A percentile compares a stretch with the other conserved stretches of the same genome.
phyloP scores from a whole-genome alignment of 2,113 vertebrate genomes.

The Candoia aspera region DNA sequence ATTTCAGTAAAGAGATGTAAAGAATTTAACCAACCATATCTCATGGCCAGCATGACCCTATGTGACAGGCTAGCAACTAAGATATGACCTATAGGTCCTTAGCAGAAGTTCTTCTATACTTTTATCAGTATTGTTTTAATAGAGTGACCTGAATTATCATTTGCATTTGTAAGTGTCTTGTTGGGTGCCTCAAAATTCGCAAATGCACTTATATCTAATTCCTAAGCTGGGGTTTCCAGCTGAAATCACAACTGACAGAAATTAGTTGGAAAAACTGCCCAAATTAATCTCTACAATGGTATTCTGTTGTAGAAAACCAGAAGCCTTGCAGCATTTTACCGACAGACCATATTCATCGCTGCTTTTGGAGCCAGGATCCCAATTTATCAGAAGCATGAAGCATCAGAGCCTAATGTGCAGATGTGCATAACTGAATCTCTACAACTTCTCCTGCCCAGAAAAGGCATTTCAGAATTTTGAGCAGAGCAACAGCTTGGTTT shows the following conservation, averaged over 20 bases:
- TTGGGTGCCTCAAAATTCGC: neutral
- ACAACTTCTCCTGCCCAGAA: neutral
- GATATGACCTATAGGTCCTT: neutral
- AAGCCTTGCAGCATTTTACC: neutral
- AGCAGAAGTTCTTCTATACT: neutral
- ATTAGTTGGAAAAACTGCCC: neutral
- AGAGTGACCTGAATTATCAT: neutral
- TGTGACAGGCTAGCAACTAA: neutral
- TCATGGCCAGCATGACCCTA: neutral
- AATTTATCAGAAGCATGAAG: neutral
- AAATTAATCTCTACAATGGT: neutral
- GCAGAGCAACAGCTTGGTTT: neutral
- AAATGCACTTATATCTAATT: neutral
- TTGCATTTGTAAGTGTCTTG: neutral
- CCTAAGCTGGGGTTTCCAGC: neutral
- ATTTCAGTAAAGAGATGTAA: neutral
- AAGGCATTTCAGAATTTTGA: neutral
- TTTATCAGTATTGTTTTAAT: neutral
- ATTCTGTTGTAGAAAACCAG: neutral
- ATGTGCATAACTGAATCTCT: neutral
- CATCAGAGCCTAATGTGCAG: neutral
- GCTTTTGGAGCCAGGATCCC: neutral
- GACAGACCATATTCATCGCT: neutral
- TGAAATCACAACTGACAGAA: neutral
- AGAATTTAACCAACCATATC: neutral